These are phyloP conservation scores for Saimiri boliviensis DNA, from an alignment of 2,113 vertebrate species.

Conservation along the genomic window DNA sequence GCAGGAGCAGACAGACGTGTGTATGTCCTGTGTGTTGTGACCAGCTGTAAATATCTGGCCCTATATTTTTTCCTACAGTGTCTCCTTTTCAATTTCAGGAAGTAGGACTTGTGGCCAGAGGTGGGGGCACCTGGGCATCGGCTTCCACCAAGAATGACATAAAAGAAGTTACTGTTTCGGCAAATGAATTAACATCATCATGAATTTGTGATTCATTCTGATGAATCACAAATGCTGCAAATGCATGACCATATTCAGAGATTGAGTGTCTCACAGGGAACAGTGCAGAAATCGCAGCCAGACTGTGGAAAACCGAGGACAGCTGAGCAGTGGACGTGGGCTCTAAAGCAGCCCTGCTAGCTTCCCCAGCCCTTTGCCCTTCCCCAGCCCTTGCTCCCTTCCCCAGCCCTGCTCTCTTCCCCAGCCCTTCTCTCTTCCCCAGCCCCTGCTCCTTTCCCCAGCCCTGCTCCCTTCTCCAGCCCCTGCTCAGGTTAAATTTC, in stretches of 20 bases:
- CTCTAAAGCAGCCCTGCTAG: not conserved
- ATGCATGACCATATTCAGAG: not conserved
- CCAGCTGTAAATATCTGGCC: fast-evolving
- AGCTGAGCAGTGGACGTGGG: not conserved
- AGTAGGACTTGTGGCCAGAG: not conserved
- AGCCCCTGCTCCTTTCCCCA: not conserved
- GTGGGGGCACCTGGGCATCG: fast-evolving
- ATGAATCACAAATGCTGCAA: not conserved
- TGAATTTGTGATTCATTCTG: not conserved
- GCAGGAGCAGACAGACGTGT: fast-evolving
- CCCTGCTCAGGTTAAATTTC: not conserved
- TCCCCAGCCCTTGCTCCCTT: not conserved
- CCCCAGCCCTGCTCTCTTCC: too few species aligned
- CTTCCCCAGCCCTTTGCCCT: not conserved
- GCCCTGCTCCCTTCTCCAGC: not conserved
- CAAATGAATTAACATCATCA: not conserved
- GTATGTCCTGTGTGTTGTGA: too few species aligned
- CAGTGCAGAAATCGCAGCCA: fast-evolving
- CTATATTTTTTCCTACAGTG: not conserved
- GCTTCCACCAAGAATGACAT: not conserved
- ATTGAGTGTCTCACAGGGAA: not conserved
- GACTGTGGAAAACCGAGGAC: not conserved
- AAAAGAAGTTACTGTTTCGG: not conserved
- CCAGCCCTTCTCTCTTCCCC: too few species aligned
- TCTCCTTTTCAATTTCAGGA: not conserved